Evolutionary conservation across 2,888 invertebrate species (phyloP), one percentile per base, ranked within the genome.

Genomic region (Timema podura): DNA sequence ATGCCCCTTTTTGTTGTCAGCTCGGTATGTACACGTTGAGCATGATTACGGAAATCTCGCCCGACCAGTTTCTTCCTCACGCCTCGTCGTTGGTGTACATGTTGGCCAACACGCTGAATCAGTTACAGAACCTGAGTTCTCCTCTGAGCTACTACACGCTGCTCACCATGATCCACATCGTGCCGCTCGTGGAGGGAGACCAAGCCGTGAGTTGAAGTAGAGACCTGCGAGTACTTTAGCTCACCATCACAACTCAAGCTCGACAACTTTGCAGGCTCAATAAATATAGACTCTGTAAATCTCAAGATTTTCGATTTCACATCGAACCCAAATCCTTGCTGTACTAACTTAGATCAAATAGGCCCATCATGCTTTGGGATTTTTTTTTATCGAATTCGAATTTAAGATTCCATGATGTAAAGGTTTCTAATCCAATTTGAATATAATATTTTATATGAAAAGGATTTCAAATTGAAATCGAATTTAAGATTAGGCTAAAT

Each of bases 11-110:
- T 30, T 30, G 30, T 30, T 30, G 30, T 30, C 78, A 89, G 88
- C 78, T 89, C 75, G 90, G 88, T 48, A 85, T 88, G 82, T 88
- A 85, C 76, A 87, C 89, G 16, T 82, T 92, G 76, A 87, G 89
- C 65, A 86, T 86, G 66, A 86, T 92, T 76, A 87, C 91, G 8
- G 89, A 90, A 77, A 83, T 87, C 13, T 88, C 91, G 7, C 86
- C 89, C 51, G 87, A 89, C 75, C 88, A 89, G 73, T 88, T 91
- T 77, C 82, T 88, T 65, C 83, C 85, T n/a, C 89, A 91, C 78
- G 84, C 88, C 69, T 83, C 85, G 69, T 83, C 87, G 0, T 83
- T 90, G 70, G 81, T 85, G 64, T 78, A 80, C 73, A 79, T 87
- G 75, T 84, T 87, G 73, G 79, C 77, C 74, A 81, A 85, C 5